Percentiles rank a stretch among this genome's conserved stretches.
phyloP scores from a whole-genome alignment of 1,140 invertebrate species.

The Drosophila athabasca region DNA sequence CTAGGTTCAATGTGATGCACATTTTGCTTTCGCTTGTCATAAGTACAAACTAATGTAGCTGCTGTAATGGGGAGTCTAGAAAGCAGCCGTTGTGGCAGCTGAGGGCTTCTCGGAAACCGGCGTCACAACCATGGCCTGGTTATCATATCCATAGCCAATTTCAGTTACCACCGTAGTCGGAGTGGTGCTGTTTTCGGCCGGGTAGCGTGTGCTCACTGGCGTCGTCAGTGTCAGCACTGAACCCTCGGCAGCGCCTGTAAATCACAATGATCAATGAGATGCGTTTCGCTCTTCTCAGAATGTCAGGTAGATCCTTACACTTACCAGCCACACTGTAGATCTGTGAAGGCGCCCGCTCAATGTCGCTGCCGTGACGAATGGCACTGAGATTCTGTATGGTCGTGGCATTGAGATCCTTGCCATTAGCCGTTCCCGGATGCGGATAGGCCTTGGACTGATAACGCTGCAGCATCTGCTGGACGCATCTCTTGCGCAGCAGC shows the following conservation, averaged over 20 bases:
- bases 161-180: constrained; percentile 71
- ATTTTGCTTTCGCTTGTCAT: constrained; percentile 42
- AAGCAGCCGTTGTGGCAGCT: constrained; percentile 29
- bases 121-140: constrained; percentile 77
- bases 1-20: constrained; percentile 76
- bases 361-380: constrained; percentile 63
- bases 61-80: constrained; percentile 30
- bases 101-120: constrained; percentile 71
- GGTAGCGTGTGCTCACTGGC: constrained; percentile 78
- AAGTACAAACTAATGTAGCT: constrained; percentile 1
- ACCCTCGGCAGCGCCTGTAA: constrained; percentile 72
- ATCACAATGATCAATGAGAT: constrained; percentile 16
- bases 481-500: constrained; percentile 50
- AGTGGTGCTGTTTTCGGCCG: constrained; percentile 79
- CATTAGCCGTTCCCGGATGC: constrained; percentile 47
- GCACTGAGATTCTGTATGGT: constrained; percentile 78
- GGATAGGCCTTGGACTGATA: constrained; percentile 45
- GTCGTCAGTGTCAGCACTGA: constrained; percentile 77
- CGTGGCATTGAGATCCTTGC: constrained; percentile 73
- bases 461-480: constrained; percentile 37
- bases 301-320: constrained; percentile 44
- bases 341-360: constrained; percentile 75
- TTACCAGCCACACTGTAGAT: constrained; percentile 80
- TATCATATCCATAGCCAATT: constrained; percentile 77
- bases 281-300: not conserved